Percentiles rank a stretch among this genome's conserved stretches.
Evolutionary conservation across 2,113 vertebrate genomes (phyloP).

Genomic region (Tachysurus vachellii): DNA sequence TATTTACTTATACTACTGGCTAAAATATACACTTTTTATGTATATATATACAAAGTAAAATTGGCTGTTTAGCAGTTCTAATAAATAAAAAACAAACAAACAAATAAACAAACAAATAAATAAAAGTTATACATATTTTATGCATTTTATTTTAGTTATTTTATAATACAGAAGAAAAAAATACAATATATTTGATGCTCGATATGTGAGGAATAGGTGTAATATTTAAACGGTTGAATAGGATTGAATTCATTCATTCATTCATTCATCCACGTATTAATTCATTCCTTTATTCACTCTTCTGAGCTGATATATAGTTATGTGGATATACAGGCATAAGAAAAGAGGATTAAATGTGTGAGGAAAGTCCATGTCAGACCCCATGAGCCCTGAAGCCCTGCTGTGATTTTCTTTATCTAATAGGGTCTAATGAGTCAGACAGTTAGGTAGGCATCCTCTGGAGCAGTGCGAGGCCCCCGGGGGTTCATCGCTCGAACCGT

Average conservation of each 20-base stretch:
- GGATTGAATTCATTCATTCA: not conserved
- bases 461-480: conserved; percentile 24
- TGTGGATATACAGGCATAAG: not conserved
- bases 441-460: conserved; percentile 65
- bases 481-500: conserved; percentile 14
- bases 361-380: conserved; percentile 55
- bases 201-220: not conserved
- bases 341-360: not conserved
- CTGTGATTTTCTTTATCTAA: conserved; percentile 88
- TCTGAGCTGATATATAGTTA: not conserved
- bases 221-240: not conserved
- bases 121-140: too few relatives aligned
- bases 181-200: not conserved
- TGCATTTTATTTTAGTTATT: too few relatives aligned
- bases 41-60: too few relatives aligned
- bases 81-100: too few relatives aligned
- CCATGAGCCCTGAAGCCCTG: conserved; percentile 74
- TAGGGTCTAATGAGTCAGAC: conserved; percentile 86
- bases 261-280: not conserved
- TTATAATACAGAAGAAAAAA: not conserved
- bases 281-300: not conserved
- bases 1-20: too few relatives aligned
- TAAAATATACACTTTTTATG: too few relatives aligned
- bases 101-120: not conserved
- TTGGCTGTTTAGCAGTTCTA: too few relatives aligned